Evolutionary conservation across 2,797 vertebrate species (phyloP).

Genomic region (Notolepis coatsorum): DNA sequence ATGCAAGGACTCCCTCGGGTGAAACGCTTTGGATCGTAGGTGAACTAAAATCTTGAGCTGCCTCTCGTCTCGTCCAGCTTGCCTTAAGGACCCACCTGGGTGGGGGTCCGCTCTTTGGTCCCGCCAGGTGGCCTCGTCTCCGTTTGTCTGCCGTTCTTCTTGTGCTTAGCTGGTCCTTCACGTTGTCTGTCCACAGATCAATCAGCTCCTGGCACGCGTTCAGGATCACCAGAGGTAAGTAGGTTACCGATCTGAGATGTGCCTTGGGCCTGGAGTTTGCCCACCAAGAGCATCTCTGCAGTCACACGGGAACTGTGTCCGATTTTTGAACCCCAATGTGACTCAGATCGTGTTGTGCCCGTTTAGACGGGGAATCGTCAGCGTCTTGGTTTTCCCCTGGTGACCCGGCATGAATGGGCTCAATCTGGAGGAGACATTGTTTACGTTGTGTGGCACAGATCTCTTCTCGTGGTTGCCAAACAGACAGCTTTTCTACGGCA

Average conservation of each 20-base stretch:
- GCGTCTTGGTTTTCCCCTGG: conserved; percentile 18
- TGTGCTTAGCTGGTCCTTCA: conserved; percentile 58
- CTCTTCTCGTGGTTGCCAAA: too few relatives aligned
- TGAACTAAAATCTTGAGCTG: background rate
- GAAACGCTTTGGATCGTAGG: background rate
- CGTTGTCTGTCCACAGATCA: conserved; percentile 75
- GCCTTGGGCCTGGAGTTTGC: too few relatives aligned
- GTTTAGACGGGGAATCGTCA: conserved; percentile 32
- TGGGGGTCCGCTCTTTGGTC: conserved; percentile 9
- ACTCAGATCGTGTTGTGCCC: conserved; percentile 24
- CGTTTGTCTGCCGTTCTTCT: conserved; percentile 18
- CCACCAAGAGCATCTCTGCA: background rate
- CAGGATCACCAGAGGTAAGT: conserved; percentile 74
- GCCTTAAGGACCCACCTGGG: conserved; percentile 5
- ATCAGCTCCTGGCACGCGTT: conserved; percentile 72
- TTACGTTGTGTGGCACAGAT: too few relatives aligned
- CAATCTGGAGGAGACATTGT: too few relatives aligned
- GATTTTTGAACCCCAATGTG: too few relatives aligned
- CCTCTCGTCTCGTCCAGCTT: conserved; percentile 14
- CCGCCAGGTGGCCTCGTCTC: conserved; percentile 15
- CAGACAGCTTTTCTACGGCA: too few relatives aligned
- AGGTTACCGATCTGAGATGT: too few relatives aligned
- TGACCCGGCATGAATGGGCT: too few relatives aligned
- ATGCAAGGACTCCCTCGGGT: background rate
- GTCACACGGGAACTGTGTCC: background rate